phyloP scores from a whole-genome alignment of 2,797 vertebrate genomes.

The Rhabdophis nuchalis region DNA sequence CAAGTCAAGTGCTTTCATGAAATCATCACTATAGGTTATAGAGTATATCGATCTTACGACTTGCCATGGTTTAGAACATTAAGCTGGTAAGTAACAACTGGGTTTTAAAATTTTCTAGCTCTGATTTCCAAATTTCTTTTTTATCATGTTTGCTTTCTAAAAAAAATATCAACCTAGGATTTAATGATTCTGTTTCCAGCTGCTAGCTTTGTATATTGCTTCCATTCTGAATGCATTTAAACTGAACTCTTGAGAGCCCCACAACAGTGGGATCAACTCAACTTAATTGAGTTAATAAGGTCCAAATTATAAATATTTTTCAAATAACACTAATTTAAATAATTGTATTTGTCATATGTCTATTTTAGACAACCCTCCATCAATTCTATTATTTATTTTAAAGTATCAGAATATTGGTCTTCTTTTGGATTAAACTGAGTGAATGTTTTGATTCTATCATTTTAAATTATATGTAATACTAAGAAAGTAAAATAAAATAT shows the following conservation, averaged over 20 bases:
- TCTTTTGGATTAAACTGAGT: neutral
- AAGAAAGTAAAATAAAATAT: neutral
- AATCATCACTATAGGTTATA: constrained; percentile 96
- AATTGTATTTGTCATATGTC: neutral
- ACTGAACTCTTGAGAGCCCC: neutral
- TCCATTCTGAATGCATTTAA: neutral
- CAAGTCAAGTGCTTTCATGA: constrained; percentile 98
- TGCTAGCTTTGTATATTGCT: neutral
- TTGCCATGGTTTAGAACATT: constrained; percentile 95
- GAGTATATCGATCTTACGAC: constrained; percentile 93
- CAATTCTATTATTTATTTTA: neutral
- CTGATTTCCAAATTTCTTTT: neutral
- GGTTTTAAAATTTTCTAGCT: neutral
- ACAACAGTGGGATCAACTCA: neutral
- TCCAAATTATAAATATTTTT: neutral
- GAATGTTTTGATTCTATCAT: neutral
- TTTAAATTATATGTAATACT: neutral
- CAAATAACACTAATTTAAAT: neutral
- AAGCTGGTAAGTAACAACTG: constrained; percentile 83
- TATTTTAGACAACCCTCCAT: neutral
- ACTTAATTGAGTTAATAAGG: neutral
- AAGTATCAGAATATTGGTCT: neutral
- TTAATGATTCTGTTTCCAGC: neutral
- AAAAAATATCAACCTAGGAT: neutral
- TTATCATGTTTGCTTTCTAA: neutral